A percentile compares a stretch with the other conserved stretches of the same genome.
phyloP scores from a whole-genome alignment of 2,888 invertebrate species.

The Ypsolopha sequella region DNA sequence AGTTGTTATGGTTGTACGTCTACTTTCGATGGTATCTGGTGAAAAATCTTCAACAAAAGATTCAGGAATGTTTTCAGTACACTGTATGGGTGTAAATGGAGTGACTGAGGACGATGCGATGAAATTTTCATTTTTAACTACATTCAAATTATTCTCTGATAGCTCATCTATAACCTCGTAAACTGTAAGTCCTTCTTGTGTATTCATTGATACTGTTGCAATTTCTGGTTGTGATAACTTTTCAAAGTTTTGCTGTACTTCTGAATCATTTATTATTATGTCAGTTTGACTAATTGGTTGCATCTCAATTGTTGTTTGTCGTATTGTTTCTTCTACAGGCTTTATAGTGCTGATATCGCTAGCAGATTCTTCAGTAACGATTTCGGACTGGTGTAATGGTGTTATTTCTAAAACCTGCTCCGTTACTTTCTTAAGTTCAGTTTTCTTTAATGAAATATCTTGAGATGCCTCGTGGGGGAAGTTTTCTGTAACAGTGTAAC shows the following conservation, averaged over 20 bases:
- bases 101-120: constrained; percentile 35
- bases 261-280: constrained; percentile 36
- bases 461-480: constrained; percentile 51
- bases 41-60: constrained; percentile 30
- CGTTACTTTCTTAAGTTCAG: constrained; percentile 42
- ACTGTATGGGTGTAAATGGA: constrained; percentile 45
- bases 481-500: constrained; percentile 34
- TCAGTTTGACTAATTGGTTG: constrained; percentile 32
- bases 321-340: constrained; percentile 18
- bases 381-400: constrained; percentile 37
- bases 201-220: constrained; percentile 28
- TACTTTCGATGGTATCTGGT: constrained; percentile 23
- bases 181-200: constrained; percentile 37
- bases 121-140: constrained; percentile 25
- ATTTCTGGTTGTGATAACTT: constrained; percentile 20
- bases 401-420: constrained; percentile 35
- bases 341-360: constrained; percentile 13
- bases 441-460: constrained; percentile 35
- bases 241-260: constrained; percentile 25
- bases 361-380: constrained; percentile 32
- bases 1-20: constrained; percentile 33
- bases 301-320: constrained; percentile 25
- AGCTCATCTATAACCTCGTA: constrained; percentile 47
- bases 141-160: constrained; percentile 24
- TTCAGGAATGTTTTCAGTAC: constrained; percentile 43